phyloP scores from a whole-genome alignment of 2,797 vertebrate genomes.

The Periparus ater region DNA sequence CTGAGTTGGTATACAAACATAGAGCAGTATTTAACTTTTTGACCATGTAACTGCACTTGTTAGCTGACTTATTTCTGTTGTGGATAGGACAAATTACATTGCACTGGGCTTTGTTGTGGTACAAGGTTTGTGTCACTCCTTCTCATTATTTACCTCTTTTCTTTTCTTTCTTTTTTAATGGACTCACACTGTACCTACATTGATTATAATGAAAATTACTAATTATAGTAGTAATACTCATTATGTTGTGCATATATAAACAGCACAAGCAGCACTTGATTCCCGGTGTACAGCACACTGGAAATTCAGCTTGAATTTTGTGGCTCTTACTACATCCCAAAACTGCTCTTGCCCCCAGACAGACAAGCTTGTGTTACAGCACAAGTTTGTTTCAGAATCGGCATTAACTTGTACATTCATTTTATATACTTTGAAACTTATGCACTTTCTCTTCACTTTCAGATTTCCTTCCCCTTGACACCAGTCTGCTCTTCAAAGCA shows the following conservation, averaged over 20 bases:
- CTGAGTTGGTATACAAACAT: background rate
- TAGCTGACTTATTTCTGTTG: background rate
- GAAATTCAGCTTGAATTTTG: background rate
- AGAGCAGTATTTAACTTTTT: background rate
- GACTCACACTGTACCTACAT: background rate
- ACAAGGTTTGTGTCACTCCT: background rate
- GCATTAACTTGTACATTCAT: background rate
- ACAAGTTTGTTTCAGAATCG: background rate
- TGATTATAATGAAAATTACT: conserved; percentile 19
- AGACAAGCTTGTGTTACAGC: background rate
- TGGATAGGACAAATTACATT: background rate
- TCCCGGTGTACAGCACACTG: background rate
- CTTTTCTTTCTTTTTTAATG: background rate
- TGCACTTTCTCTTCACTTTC: background rate
- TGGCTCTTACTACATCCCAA: background rate
- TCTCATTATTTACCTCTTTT: background rate
- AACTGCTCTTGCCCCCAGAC: background rate
- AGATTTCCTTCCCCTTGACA: background rate
- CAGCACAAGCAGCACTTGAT: background rate
- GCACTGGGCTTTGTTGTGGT: background rate
- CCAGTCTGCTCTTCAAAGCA: background rate
- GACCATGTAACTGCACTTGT: background rate
- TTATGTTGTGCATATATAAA: conserved; percentile 5
- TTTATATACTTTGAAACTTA: background rate
- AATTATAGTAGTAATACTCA: background rate